Conservation (phyloP, 2,888 invertebrate species). For the Tetragonisca angustula region DNA sequence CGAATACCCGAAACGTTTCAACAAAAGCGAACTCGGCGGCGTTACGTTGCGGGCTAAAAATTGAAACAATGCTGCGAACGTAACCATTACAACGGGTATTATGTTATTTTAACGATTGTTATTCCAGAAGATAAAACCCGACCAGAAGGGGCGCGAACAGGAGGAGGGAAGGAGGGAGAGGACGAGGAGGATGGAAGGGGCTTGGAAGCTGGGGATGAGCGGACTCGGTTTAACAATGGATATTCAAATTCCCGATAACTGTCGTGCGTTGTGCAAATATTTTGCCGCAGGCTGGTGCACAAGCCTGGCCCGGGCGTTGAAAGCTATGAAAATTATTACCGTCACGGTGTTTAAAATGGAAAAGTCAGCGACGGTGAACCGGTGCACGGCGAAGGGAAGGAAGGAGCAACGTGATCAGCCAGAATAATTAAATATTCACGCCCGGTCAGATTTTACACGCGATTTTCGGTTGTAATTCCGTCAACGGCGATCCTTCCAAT, state of each 20-base stretch:
- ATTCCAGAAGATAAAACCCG: conserved; percentile 33
- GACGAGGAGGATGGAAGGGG: too few species aligned
- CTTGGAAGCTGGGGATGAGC: background rate
- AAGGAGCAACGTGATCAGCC: background rate
- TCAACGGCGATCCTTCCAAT: background rate
- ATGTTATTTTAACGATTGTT: conserved; percentile 39
- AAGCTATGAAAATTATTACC: conserved; percentile 22
- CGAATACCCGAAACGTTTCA: background rate
- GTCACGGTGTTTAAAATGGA: conserved; percentile 5
- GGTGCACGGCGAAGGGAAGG: background rate
- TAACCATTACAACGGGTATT: conserved; percentile 27
- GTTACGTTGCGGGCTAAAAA: conserved; percentile 14
- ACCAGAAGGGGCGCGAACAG: background rate
- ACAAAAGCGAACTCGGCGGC: background rate
- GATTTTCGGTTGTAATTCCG: background rate
- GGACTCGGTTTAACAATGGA: conserved; percentile 24
- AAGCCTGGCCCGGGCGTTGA: background rate
- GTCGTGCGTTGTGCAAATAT: conserved; percentile 33
- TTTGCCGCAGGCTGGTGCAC: conserved; percentile 5
- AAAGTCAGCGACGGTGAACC: background rate
- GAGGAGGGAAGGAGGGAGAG: background rate
- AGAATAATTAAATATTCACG: conserved; percentile 3
- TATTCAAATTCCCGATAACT: conserved; percentile 41
- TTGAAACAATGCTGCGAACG: conserved; percentile 32
- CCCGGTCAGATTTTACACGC: background rate